Evolutionary conservation across 2,888 invertebrate species (phyloP).

Genomic region (Drosophila atripex): DNA sequence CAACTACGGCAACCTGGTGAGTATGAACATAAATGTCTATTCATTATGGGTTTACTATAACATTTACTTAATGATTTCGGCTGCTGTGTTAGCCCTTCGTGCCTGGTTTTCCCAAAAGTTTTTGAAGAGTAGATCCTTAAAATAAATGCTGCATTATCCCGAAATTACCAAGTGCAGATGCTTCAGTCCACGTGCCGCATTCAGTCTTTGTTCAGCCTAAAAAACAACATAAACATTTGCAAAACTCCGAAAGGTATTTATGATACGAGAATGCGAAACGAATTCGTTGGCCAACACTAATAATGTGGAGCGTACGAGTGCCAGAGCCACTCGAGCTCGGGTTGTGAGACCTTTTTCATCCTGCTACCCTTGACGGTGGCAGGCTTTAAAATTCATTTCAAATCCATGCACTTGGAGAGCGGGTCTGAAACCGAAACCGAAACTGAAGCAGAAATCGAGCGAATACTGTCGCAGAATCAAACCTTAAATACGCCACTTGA

Average conservation of each 20-base stretch:
- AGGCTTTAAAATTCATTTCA: constrained; percentile 47
- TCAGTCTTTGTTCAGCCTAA: constrained; percentile 33
- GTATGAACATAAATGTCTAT: constrained; percentile 53
- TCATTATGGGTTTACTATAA: not conserved
- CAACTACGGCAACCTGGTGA: constrained; percentile 95
- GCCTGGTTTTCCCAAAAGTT: not conserved
- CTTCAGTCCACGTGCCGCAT: constrained; percentile 42
- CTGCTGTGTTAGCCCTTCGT: not conserved
- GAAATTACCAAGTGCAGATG: constrained; percentile 25
- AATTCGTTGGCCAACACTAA: constrained; percentile 71
- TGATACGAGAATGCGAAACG: constrained; percentile 17
- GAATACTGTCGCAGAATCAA: constrained; percentile 81
- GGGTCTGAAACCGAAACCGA: constrained; percentile 20
- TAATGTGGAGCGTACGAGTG: constrained; percentile 61
- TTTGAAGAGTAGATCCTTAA: not conserved
- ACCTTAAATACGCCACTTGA: constrained; percentile 81
- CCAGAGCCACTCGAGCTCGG: constrained; percentile 66
- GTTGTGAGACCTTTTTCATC: constrained; percentile 44
- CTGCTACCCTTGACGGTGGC: constrained; percentile 41
- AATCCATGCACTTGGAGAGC: constrained; percentile 20
- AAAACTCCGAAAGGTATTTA: not conserved
- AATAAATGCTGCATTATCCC: not conserved
- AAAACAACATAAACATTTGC: constrained; percentile 43
- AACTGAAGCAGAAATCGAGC: constrained; percentile 33
- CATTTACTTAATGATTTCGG: not conserved